Evolutionary conservation across 2,113 vertebrate species (phyloP), one percentile per base, ranked within the genome.

Genomic region (Lampris megalopsis): DNA sequence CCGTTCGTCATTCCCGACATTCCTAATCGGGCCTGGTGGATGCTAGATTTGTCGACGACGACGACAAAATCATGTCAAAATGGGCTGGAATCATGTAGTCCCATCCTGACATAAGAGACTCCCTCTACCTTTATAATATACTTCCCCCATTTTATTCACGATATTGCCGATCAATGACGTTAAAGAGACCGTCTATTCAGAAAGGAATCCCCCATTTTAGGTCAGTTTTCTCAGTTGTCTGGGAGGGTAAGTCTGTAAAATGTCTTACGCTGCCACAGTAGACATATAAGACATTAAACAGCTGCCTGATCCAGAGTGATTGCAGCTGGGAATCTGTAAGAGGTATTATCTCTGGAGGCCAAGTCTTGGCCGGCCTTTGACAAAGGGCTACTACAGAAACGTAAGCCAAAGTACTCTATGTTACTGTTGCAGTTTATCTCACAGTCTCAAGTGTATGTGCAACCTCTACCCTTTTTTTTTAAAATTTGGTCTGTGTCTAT

Each of bases 281-380:
- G 77, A 81, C 75, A 35, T 77, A 70, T 72, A 81, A 72, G 77
- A 81, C 75, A 35, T 77, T 73, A 75, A 81, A 72, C 73, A 64
- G 45, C n/a, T 63, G 42, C 65, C 41, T 68, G 38, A 56, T 59
- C 58, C 56, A 10, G 61, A 60, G 48, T 4, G n/a, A 60, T 6
- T 54, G 48, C 61, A 73, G 65, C 24, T 24, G n/a, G 62, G 24
- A 50, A 73, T 85, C 79, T 88, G 86, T 73, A 78, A 71, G 57
- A 84, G 24, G 41, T 40, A 79, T 84, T 53, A 81, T 84, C 49
- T 77, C 45, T 65, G 36, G 37, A 9, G 38, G 65, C 65, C 58
- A 63, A 43, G 10, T 60, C 60, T 6, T 37, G 8, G 11, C 6
- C 42, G 52, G 35, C 41, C 3, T 45, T 54, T 37, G 3, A n/a